These are phyloP conservation scores for Echeneis naucrates DNA, from an alignment of 2,797 vertebrate genomes.

Conservation along the genomic window DNA sequence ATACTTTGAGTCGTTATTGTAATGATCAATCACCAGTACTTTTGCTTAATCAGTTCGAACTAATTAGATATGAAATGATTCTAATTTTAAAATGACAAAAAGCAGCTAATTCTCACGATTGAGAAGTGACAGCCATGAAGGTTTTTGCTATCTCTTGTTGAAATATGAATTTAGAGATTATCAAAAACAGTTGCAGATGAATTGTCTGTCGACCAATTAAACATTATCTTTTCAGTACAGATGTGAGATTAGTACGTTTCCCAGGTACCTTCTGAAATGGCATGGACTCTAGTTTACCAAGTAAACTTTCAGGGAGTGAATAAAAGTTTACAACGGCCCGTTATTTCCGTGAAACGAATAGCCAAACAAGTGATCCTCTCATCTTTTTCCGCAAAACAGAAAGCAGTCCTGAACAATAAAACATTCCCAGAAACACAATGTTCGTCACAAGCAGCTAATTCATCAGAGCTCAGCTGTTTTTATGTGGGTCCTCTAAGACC, in stretches of 20 bases:
- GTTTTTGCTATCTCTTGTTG: too few relatives aligned
- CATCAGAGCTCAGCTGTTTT: constrained; percentile 42
- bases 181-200: background rate
- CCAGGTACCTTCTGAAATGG: background rate
- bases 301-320: too few relatives aligned
- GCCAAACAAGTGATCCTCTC: constrained; percentile 26
- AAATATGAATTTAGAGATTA: too few relatives aligned
- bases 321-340: too few relatives aligned
- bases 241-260: background rate
- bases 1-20: too few relatives aligned
- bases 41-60: too few relatives aligned
- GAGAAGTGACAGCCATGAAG: background rate
- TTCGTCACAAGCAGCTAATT: constrained; percentile 34
- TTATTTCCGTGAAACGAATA: constrained; percentile 6
- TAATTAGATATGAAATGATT: too few relatives aligned
- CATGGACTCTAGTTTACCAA: too few relatives aligned
- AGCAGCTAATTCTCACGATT: background rate
- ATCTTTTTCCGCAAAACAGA: background rate
- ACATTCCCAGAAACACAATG: constrained; percentile 17
- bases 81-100: background rate
- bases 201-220: background rate
- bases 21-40: too few relatives aligned
- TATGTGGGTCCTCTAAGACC: constrained; percentile 50
- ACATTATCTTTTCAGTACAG: too few relatives aligned
- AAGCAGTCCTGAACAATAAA: constrained; percentile 12